Conservation (phyloP, 2,113 vertebrate genomes). For the Carlito syrichta region DNA sequence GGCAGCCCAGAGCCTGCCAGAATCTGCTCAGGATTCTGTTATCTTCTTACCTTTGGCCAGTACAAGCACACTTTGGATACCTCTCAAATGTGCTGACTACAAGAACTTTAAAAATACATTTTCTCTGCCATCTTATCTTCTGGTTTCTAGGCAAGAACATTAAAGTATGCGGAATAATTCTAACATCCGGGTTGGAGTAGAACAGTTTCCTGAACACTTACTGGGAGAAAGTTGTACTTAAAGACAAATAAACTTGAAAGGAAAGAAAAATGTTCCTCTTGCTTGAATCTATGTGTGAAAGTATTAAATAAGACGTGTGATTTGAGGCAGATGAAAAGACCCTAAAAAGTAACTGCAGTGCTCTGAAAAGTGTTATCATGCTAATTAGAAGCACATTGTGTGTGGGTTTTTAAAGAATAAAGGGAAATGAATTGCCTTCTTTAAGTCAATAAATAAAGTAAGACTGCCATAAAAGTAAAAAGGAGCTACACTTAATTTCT, state of each 20-base stretch:
- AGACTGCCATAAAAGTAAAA: constrained; percentile 16
- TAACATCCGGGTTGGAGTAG: constrained; percentile 42
- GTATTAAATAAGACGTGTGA: constrained; percentile 8
- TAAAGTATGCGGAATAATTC: constrained; percentile 47
- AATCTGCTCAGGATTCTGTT: neutral
- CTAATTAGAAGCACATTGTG: neutral
- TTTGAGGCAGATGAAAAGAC: neutral
- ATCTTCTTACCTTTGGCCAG: constrained; percentile 16
- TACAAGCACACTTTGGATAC: constrained; percentile 23
- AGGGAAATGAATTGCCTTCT: neutral
- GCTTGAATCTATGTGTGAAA: neutral
- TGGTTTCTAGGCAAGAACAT: constrained; percentile 42
- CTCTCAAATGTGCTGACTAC: constrained; percentile 23
- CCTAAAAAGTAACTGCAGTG: neutral
- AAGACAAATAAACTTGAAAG: constrained; percentile 40
- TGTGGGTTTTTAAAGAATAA: neutral
- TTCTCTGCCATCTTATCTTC: constrained; percentile 55
- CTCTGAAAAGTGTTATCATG: neutral
- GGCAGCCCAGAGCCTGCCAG: neutral
- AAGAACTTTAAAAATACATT: constrained; percentile 41
- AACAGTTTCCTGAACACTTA: constrained; percentile 36
- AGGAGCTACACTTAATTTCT: constrained; percentile 32
- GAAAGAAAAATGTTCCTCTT: neutral
- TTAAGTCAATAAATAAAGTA: neutral
- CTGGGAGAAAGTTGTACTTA: constrained; percentile 24